Evolutionary conservation across 1,140 invertebrate genomes (phyloP), one percentile per base, ranked within the genome.

Genomic region (Ephestia elutella): DNA sequence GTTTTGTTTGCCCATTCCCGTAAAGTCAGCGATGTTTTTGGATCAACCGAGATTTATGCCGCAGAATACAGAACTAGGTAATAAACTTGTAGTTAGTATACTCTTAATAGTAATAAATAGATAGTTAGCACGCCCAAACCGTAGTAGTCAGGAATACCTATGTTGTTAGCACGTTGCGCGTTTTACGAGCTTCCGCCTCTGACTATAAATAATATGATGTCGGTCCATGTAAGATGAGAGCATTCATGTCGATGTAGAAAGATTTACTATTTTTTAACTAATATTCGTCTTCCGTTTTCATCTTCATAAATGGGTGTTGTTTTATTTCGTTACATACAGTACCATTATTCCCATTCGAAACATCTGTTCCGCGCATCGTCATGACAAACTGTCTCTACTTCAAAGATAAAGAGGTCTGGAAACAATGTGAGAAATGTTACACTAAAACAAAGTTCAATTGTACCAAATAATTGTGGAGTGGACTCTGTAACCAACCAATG

Each of bases 1-100:
- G 57, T 68, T 63, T 70, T 63, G 49, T 60, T 61, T 61, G 54
- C 49, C 49, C 59, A 58, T 63, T 60, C 30, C 35, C 50, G 53
- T 48, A 57, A 53, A 53, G 49, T 25, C 28, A 32, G 15, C 4
- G 28, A 8, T 54, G 21, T 30, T 54, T 54, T 44, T 3, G 30
- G 30, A 32, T 32, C 30, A 32, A 1, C 8, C 11, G 13, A 44
- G n/a, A 54, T 54, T 54, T 30, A 30, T 54, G 25, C 49, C 21
- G 5, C 11, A 49, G 17, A 5, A 9, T 20, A 49, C 15, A 49
- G 11, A 18, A 49, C 9, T 0, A 9, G 13, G 4, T 25, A 53
- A 9, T 25, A 32, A 32, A 44, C 15, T 15, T 15, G 38, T 35
- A 25, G 32, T 35, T 35, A 5, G 13, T 44, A 15, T 44, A 44